phyloP scores from a whole-genome alignment of 2,797 vertebrate species.

The Leuciscus waleckii region DNA sequence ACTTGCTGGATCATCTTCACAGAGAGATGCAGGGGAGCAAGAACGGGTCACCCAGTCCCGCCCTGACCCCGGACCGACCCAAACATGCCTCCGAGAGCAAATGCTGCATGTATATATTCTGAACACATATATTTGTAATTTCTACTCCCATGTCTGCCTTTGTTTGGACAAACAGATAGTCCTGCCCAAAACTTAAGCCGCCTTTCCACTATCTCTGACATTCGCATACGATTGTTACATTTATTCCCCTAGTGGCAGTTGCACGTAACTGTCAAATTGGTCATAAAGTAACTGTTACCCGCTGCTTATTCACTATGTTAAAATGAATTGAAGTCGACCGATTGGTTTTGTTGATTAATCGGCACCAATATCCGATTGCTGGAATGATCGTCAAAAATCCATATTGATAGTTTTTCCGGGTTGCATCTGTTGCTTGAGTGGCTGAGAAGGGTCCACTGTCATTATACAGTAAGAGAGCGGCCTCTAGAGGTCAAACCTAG shows the following conservation, averaged over 20 bases:
- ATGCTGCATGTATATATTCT: conserved; percentile 90
- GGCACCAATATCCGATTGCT: no score
- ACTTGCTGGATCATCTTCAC: conserved; percentile 97
- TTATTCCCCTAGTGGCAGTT: background rate
- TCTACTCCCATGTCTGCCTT: background rate
- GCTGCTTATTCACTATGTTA: background rate
- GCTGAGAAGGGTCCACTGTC: no score
- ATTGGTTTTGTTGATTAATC: no score
- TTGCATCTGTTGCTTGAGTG: no score
- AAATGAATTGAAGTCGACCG: background rate
- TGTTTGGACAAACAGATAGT: background rate
- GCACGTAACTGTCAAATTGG: background rate
- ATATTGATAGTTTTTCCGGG: no score
- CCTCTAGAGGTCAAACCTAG: no score
- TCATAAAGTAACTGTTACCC: background rate
- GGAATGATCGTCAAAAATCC: no score
- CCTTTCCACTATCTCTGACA: background rate
- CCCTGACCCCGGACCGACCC: conserved; percentile 82
- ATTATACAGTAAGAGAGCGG: no score
- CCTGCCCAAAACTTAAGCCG: background rate
- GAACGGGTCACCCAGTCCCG: conserved; percentile 83
- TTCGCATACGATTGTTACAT: background rate
- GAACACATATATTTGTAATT: background rate
- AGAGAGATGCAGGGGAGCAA: conserved; percentile 92
- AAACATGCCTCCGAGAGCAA: conserved; percentile 82